Percentiles rank a stretch among this genome's conserved stretches.
phyloP scores from a whole-genome alignment of 2,888 invertebrate genomes.

The Brenthis ino region DNA sequence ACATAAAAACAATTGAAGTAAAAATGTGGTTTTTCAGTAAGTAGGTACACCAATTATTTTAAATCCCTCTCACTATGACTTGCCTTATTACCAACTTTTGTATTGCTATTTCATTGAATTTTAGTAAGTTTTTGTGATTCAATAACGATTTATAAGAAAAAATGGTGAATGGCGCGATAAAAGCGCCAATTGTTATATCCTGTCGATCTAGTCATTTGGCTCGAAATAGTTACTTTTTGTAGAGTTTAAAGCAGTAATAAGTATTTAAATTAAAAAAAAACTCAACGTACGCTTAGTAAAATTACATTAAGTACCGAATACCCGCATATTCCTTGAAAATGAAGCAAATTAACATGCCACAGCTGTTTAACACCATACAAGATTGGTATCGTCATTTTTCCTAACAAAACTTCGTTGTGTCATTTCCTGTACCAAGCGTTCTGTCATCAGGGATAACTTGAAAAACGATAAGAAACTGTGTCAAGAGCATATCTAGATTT shows the following conservation, averaged over 20 bases:
- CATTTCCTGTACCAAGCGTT: constrained; percentile 47
- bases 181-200: constrained; percentile 5
- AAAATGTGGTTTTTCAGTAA: no score
- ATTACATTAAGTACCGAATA: background rate
- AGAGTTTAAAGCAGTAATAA: background rate
- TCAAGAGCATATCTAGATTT: constrained; percentile 57
- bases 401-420: constrained; percentile 42
- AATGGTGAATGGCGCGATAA: constrained; percentile 20
- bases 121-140: constrained; percentile 7
- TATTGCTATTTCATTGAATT: constrained; percentile 6
- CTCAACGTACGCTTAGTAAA: no score
- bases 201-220: constrained; percentile 1
- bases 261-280: no score
- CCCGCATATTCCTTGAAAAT: constrained; percentile 32
- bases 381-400: constrained; percentile 35
- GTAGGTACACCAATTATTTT: background rate
- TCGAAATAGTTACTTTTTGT: constrained; percentile 1
- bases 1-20: no score
- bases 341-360: constrained; percentile 21
- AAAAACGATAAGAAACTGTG: constrained; percentile 56
- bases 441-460: constrained; percentile 47
- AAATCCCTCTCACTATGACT: background rate
- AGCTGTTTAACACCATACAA: constrained; percentile 27
- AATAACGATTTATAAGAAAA: constrained; percentile 7
- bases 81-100: background rate